Evolutionary conservation across 2,888 invertebrate genomes (phyloP).

Genomic region (Acleris cristana): DNA sequence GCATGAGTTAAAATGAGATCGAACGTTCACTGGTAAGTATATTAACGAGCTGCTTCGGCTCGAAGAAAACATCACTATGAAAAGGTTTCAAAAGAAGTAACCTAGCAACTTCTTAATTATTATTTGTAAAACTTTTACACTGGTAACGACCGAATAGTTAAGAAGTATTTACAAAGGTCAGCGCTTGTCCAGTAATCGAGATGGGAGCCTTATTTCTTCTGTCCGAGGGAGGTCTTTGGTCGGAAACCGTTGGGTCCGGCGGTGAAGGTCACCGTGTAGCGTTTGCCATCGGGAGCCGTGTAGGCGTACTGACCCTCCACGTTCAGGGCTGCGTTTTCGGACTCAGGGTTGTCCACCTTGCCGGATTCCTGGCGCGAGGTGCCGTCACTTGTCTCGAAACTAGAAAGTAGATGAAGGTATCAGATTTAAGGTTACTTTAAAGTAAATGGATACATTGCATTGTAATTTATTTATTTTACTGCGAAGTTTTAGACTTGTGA

Average conservation of each 20-base stretch:
- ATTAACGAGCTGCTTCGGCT: constrained; percentile 9
- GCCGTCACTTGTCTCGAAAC: constrained; percentile 88
- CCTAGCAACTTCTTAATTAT: neutral
- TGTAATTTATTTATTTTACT: no score
- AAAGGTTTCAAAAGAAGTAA: neutral
- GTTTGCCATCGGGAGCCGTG: constrained; percentile 86
- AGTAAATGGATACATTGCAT: no score
- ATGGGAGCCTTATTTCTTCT: constrained; percentile 53
- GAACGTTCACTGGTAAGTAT: constrained; percentile 42
- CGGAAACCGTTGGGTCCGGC: constrained; percentile 86
- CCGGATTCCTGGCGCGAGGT: constrained; percentile 86
- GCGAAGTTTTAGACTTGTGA: no score
- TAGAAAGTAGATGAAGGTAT: constrained; percentile 45
- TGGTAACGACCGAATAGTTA: constrained; percentile 14
- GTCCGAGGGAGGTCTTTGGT: constrained; percentile 80
- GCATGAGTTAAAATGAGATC: constrained; percentile 56
- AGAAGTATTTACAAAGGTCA: constrained; percentile 32
- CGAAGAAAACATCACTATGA: constrained; percentile 7
- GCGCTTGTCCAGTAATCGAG: constrained; percentile 10
- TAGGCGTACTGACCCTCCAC: constrained; percentile 86
- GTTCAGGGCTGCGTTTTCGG: constrained; percentile 85
- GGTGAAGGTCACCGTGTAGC: constrained; percentile 85
- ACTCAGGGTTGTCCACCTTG: constrained; percentile 85
- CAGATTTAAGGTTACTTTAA: no score
- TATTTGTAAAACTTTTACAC: constrained; percentile 5